These are phyloP conservation scores for Amblyraja radiata DNA, from an alignment of 2,797 vertebrate genomes.

Conservation along the genomic window DNA sequence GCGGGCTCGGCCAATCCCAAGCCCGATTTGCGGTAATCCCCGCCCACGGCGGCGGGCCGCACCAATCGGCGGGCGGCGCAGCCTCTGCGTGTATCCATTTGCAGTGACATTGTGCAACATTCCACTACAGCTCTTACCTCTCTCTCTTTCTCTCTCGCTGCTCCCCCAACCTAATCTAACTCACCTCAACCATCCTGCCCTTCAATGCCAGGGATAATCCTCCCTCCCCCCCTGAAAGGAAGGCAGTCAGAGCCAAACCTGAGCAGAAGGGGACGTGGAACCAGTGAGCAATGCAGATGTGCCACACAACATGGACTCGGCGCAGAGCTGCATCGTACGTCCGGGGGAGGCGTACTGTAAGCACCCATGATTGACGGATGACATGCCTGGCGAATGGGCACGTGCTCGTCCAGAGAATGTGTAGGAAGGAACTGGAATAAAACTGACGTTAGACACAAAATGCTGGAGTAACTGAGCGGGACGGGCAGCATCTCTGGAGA, in stretches of 20 bases:
- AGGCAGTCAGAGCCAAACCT: background rate
- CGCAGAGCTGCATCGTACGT: background rate
- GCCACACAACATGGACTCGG: background rate
- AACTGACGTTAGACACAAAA: too few species aligned
- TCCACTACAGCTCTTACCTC: background rate
- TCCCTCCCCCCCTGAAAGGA: background rate
- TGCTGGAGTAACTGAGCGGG: too few species aligned
- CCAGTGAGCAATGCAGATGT: background rate
- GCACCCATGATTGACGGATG: background rate
- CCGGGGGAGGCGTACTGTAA: slow-evolving; percentile 2
- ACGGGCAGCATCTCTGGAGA: too few species aligned
- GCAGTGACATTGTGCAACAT: slow-evolving; percentile 1
- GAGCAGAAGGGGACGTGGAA: background rate
- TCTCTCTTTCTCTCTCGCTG: background rate
- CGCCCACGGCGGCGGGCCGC: background rate
- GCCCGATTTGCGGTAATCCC: accelerated
- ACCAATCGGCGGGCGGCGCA: background rate
- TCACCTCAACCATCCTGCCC: too few species aligned
- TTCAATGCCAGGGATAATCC: too few species aligned
- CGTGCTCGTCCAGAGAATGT: background rate
- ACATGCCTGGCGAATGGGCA: background rate
- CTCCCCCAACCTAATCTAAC: background rate
- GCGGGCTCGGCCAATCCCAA: background rate
- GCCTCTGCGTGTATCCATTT: background rate
- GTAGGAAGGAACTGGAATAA: too few species aligned